Percentiles rank a stretch among this genome's conserved stretches.
These are phyloP conservation scores for Otis tarda DNA, from an alignment of 2,113 vertebrate genomes.

Conservation along the genomic window DNA sequence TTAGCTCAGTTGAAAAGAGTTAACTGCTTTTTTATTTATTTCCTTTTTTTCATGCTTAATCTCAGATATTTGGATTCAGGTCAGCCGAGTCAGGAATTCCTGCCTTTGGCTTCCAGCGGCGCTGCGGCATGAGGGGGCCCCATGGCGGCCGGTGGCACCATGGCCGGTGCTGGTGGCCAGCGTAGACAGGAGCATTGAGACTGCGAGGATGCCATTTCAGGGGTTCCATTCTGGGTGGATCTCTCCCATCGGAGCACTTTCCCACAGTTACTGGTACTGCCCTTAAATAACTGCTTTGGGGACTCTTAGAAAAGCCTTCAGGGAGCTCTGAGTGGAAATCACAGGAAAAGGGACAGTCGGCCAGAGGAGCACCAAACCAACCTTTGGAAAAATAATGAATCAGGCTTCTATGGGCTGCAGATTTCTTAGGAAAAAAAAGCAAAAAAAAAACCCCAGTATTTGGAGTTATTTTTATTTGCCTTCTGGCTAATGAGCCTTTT, in stretches of 20 bases:
- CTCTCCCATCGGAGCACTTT: neutral
- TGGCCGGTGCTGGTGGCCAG: neutral
- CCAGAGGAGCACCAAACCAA: neutral
- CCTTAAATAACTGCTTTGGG: neutral
- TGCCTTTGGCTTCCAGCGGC: neutral
- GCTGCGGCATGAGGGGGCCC: neutral
- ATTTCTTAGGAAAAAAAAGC: neutral
- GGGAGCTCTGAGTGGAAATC: neutral
- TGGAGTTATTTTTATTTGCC: neutral
- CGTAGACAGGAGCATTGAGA: accelerated
- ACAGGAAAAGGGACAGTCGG: neutral
- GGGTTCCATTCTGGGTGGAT: neutral
- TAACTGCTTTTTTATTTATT: neutral
- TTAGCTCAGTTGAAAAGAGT: neutral
- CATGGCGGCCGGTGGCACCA: accelerated
- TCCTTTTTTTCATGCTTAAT: neutral
- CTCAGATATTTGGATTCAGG: neutral
- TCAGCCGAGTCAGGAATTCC: neutral
- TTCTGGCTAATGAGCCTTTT: neutral
- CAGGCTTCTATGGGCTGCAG: neutral
- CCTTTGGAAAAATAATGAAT: too few relatives aligned
- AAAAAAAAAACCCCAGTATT: neutral
- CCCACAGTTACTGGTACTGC: neutral
- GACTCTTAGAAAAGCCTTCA: neutral
- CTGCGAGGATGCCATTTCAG: accelerated